A percentile compares a stretch with the other conserved stretches of the same genome.
These are phyloP conservation scores for Psettodes erumei DNA, from an alignment of 2,113 vertebrate genomes.

Conservation along the genomic window DNA sequence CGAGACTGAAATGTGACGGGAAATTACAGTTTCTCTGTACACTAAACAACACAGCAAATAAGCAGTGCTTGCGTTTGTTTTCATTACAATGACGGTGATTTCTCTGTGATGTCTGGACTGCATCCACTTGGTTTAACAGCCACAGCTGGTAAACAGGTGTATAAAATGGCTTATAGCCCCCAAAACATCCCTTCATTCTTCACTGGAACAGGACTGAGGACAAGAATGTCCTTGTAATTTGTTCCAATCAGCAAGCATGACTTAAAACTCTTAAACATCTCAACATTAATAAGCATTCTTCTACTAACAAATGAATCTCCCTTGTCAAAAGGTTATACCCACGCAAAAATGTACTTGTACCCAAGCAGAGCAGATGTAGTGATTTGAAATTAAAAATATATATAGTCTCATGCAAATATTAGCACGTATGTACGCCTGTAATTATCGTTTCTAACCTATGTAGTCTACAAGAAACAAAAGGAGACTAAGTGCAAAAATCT, in stretches of 20 bases:
- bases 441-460: neutral
- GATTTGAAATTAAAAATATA: too few species aligned
- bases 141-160: neutral
- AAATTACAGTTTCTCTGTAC: neutral
- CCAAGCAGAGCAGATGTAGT: neutral
- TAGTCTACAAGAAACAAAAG: neutral
- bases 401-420: neutral
- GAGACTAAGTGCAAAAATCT: neutral
- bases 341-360: neutral
- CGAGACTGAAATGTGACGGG: neutral
- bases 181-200: neutral
- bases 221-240: conserved; percentile 14
- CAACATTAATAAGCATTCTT: conserved; percentile 38
- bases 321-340: neutral
- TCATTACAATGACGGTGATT: neutral
- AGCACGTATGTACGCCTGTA: neutral
- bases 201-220: neutral
- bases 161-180: neutral
- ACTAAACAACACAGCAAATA: neutral
- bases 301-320: conserved; percentile 26
- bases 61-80: neutral
- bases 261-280: conserved; percentile 39
- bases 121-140: neutral
- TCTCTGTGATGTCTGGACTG: neutral
- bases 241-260: neutral